A percentile compares a stretch with the other conserved stretches of the same genome.
Conservation (phyloP, 35 echinoderm and acorn worm genomes). For the Apostichopus japonicus region DNA sequence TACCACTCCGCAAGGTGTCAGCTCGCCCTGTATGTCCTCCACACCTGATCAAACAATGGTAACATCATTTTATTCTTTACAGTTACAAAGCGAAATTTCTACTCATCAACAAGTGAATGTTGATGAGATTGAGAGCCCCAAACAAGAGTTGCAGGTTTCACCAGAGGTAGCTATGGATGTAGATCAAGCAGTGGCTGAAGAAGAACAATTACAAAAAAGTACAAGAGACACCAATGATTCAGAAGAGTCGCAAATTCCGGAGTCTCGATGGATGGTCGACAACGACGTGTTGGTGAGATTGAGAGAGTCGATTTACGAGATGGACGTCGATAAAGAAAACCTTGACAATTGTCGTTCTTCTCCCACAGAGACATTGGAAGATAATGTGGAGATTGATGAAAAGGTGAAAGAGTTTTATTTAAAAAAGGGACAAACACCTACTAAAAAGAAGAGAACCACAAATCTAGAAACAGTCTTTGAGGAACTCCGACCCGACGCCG, state of each 20-base stretch:
- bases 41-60: background rate
- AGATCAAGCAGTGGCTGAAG: background rate
- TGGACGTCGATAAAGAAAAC: background rate
- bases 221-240: background rate
- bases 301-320: background rate
- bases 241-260: background rate
- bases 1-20: background rate
- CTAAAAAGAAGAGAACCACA: conserved; percentile 16
- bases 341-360: background rate
- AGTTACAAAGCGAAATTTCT: background rate
- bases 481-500: background rate
- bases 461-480: conserved; percentile 51
- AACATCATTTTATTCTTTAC: background rate
- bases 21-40: background rate
- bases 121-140: background rate
- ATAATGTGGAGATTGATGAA: conserved; percentile 16
- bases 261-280: background rate
- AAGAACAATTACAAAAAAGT: background rate
- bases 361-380: background rate
- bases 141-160: background rate
- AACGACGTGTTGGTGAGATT: background rate
- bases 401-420: conserved; percentile 43
- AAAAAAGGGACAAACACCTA: conserved; percentile 10
- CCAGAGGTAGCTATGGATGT: background rate
- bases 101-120: background rate